Evolutionary conservation across 2,797 vertebrate genomes (phyloP), one percentile per base, ranked within the genome.

Genomic region (Xiphorhynchus erythropygius): DNA sequence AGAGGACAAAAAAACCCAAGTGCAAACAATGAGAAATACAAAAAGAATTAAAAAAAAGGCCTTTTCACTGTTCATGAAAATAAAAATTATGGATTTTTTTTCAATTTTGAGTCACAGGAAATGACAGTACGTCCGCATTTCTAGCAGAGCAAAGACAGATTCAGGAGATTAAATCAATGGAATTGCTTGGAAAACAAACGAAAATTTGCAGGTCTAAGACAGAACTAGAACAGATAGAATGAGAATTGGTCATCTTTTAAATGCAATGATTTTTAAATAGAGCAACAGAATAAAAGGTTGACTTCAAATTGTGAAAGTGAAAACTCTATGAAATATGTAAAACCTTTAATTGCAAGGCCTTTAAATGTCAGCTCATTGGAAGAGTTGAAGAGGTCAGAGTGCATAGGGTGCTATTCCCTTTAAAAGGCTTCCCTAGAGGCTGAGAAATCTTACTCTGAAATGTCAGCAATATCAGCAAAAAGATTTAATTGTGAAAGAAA

Each of bases 361-460:
- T 94, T 93, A 94, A 93, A 95, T 93, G 68, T 83, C 88, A 94
- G 19, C 14, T 87, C 13, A 68, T 25, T 55, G 39, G 35, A 87
- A 93, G n/a, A 33, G 3, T 67, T 69, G 78, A 90, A 94, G 49
- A 83, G 64, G 21, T 60, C 49, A 62, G 60, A 23, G 68, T 67
- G 32, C 28, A 60, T 2, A 35, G 13, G 30, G 24, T 76, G 22
- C 8, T 80, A 12, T 80, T 92, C 5, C 33, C 41, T 87, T 94
- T 67, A 63, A 6, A 64, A 59, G 32, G 5, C 17, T 14, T 90
- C 68, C 44, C 89, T 24, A 65, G 88, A 94, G 67, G 35, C 41
- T 71, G 30, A 57, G 41, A 93, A 93, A 82, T 94, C 55, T 79
- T 73, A 42, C 44, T 88, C 49, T 79, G 81, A 95, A 96, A 95